Evolutionary conservation across 2,113 vertebrate species (phyloP).

Genomic region (Cepphus grylle): DNA sequence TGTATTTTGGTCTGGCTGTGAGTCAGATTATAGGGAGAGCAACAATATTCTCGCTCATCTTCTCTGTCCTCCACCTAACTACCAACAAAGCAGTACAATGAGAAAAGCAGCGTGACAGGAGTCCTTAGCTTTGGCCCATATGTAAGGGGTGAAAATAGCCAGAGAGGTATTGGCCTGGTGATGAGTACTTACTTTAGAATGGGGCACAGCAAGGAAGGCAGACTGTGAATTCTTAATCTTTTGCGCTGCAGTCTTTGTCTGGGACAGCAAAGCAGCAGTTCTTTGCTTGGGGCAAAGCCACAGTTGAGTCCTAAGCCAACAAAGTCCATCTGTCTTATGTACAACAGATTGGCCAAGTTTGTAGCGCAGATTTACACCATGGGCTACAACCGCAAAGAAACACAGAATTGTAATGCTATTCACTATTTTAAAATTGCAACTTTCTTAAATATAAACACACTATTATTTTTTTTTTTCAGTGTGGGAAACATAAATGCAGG

Average conservation of each 20-base stretch:
- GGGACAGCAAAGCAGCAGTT: neutral
- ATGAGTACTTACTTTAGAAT: neutral
- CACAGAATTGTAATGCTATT: neutral
- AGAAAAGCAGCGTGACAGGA: neutral
- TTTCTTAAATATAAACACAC: neutral
- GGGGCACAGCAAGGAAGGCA: neutral
- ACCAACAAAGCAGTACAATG: neutral
- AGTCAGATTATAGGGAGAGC: neutral
- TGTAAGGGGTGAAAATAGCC: neutral
- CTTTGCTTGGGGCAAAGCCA: slow-evolving; percentile 6
- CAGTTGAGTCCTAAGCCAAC: neutral
- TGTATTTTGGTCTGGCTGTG: neutral
- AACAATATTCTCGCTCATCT: neutral
- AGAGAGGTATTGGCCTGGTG: neutral
- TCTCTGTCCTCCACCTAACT: neutral
- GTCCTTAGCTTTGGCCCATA: neutral
- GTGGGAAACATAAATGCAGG: neutral
- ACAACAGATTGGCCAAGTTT: neutral
- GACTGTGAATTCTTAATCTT: neutral
- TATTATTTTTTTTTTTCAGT: neutral
- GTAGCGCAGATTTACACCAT: slow-evolving; percentile 9
- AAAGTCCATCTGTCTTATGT: slow-evolving; percentile 26
- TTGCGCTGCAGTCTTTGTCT: neutral
- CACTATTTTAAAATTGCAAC: neutral
- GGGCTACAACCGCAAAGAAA: neutral